Percentiles rank a stretch among this genome's conserved stretches.
phyloP scores from a whole-genome alignment of 2,113 vertebrate genomes.

The Ploceus nigricollis region DNA sequence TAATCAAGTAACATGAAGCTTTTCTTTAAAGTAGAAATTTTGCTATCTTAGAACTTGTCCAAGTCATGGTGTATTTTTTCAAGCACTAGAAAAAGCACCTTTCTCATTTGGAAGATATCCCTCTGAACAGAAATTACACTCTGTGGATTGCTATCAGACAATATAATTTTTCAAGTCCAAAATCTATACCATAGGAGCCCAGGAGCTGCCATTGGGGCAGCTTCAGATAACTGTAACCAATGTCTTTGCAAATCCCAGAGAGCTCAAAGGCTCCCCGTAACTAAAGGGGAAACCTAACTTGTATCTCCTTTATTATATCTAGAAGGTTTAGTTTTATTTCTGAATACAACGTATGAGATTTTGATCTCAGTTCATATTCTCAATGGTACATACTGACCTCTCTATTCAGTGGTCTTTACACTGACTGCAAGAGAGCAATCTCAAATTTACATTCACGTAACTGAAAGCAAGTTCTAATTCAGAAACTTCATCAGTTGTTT shows the following conservation, averaged over 20 bases:
- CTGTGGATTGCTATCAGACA: not conserved
- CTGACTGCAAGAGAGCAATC: not conserved
- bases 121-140: not conserved
- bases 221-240: not conserved
- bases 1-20: not conserved
- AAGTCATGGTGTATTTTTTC: not conserved
- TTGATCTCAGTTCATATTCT: not conserved
- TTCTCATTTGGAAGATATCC: not conserved
- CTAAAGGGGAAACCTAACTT: not conserved
- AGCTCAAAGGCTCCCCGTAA: not conserved
- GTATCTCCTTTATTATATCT: not conserved
- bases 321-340: not conserved
- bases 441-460: not conserved
- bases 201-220: not conserved
- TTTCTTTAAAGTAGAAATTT: not conserved
- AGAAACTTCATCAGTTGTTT: slow-evolving; percentile 7
- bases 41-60: not conserved
- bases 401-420: not conserved
- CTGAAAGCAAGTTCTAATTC: not conserved
- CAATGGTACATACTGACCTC: not conserved
- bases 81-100: not conserved
- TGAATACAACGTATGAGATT: not conserved
- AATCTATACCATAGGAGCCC: not conserved
- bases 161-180: not conserved
- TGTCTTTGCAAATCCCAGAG: not conserved